Conservation (phyloP, 37 sponge, comb jelly and placozoan species). For the Geodia barretti region DNA sequence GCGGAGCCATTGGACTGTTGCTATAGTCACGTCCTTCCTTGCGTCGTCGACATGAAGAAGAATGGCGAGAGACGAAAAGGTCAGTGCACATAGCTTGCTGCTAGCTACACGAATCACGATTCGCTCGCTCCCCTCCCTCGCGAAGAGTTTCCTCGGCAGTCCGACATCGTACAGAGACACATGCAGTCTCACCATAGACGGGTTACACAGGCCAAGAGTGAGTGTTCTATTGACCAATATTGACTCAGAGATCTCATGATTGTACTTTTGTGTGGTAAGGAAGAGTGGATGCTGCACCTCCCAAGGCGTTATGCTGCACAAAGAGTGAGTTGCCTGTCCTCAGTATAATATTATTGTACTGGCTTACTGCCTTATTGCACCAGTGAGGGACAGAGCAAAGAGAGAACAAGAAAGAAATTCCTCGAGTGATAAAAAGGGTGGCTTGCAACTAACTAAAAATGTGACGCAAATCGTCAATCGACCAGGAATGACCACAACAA, state of each 20-base stretch:
- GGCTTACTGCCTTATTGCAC: too few species aligned
- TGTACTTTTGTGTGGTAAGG: not conserved
- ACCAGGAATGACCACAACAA: not conserved
- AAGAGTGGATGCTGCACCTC: not conserved
- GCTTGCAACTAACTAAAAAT: too few species aligned
- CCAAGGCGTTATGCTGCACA: not conserved
- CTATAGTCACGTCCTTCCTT: too few species aligned
- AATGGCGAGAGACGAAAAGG: too few species aligned
- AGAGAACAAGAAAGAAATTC: too few species aligned
- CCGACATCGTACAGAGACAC: constrained; percentile 5
- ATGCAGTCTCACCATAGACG: constrained; percentile 28
- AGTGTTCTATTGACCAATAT: not conserved
- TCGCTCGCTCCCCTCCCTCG: not conserved
- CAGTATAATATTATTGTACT: not conserved
- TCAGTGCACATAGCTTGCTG: too few species aligned
- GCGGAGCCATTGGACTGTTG: too few species aligned
- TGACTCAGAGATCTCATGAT: too few species aligned
- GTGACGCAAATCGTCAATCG: too few species aligned
- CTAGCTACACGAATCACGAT: not conserved
- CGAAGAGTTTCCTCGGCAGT: not conserved
- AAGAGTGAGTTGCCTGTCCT: not conserved
- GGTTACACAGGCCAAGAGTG: constrained; percentile 16
- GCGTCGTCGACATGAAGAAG: too few species aligned
- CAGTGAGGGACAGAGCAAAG: too few species aligned
- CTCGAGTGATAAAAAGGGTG: not conserved